Evolutionary conservation across 2,113 vertebrate species (phyloP), one percentile per base, ranked within the genome.

Genomic region (Neogobius melanostomus): DNA sequence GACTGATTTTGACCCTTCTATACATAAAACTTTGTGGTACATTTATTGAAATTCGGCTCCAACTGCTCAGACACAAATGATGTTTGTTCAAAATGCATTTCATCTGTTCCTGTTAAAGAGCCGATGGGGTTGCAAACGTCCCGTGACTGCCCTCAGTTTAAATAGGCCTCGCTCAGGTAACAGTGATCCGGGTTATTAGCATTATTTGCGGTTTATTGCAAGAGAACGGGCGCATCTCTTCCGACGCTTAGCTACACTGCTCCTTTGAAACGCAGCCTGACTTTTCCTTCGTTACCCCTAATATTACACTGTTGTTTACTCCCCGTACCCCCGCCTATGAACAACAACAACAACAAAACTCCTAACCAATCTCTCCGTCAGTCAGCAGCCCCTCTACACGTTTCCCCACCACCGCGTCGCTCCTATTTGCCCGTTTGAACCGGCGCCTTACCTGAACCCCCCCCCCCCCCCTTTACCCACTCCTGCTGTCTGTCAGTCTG

Each of bases 401-500:
- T 74, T 80, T 61, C 59, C 72, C 82, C 76, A 68, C 77, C 75
- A 86, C 84, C 71, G 69, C 81, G 79, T 82, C 80, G 82, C 82
- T 79, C 82, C 80, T 89, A 80, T 89, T 91, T 89, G 81, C 82
- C 61, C 82, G 79, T 88, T 84, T 85, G 86, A 88, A 50, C 82
- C 80, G 84, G 77, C 82, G 77, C 84, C 63, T 80, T 28, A 56
- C 53, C 17, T 56, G 53, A 21, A 73, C 75, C 68, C 81, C 80
- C 81, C 77, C 56, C 56, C 28, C 16, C 53, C 11, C 9, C 15
- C 59, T 7, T 8, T 83, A 60, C 80, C 77, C 45, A 28, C 28
- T 16, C 80, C 16, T 81, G 67, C 83, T 79, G 84, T 89, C 88
- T 88, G 85, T 90, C 89, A 83, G 85, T 88, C 88, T 89, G 87